phyloP scores from a whole-genome alignment of 2,888 invertebrate genomes.

The Andricus quercusramuli region DNA sequence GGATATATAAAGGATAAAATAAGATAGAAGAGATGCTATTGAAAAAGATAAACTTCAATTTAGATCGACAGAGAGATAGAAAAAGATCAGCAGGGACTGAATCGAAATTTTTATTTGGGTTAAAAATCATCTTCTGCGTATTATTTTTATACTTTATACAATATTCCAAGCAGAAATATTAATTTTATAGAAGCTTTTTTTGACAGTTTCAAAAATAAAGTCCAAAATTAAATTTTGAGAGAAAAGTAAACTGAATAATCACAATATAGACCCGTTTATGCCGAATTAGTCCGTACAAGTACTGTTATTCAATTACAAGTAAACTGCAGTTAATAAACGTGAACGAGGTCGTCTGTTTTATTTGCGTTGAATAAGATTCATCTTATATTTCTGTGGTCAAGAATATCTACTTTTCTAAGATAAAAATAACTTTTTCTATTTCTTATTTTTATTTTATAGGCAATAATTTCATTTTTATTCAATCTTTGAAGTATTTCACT shows the following conservation, averaged over 20 bases:
- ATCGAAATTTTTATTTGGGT: too few species aligned
- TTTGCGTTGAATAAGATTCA: slow-evolving; percentile 34
- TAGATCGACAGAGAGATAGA: too few species aligned
- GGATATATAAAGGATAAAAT: too few species aligned
- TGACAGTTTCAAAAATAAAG: not conserved
- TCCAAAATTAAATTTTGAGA: not conserved
- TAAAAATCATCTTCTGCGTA: too few species aligned
- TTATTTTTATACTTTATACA: too few species aligned
- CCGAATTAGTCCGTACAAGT: slow-evolving; percentile 15
- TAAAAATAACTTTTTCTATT: not conserved
- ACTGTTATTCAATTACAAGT: slow-evolving; percentile 41
- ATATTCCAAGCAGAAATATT: not conserved
- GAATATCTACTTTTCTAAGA: slow-evolving; percentile 2
- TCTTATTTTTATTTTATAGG: not conserved
- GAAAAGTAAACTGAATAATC: not conserved
- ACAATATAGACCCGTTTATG: not conserved
- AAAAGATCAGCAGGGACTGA: too few species aligned
- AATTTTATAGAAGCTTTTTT: not conserved
- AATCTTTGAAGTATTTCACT: not conserved
- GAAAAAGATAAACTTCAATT: too few species aligned
- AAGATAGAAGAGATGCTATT: too few species aligned
- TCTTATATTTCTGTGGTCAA: slow-evolving; percentile 19
- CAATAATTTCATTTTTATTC: not conserved
- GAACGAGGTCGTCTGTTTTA: slow-evolving; percentile 30
- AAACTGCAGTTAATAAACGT: slow-evolving; percentile 44